A percentile compares a stretch with the other conserved stretches of the same genome.
phyloP scores from a whole-genome alignment of 2,113 vertebrate species.

The Cyprinus carpio region DNA sequence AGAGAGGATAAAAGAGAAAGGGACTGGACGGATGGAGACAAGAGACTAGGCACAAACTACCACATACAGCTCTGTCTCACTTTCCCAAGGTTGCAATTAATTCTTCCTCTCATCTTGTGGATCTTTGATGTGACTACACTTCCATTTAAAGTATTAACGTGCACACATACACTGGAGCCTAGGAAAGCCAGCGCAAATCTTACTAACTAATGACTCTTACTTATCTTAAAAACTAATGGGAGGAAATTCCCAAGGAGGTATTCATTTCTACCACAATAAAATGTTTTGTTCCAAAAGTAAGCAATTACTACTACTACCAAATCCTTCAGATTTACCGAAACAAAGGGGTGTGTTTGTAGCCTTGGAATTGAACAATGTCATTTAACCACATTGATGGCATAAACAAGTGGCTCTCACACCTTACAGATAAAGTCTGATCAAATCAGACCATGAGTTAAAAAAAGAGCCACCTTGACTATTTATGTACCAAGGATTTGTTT shows the following conservation, averaged over 20 bases:
- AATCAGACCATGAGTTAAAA: neutral
- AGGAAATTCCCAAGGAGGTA: conserved; percentile 31
- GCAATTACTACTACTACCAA: neutral
- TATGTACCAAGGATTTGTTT: neutral
- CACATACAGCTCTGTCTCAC: conserved; percentile 19
- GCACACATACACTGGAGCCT: conserved; percentile 20
- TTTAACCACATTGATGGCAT: conserved; percentile 19
- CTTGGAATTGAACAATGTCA: neutral
- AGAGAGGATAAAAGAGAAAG: conserved; percentile 4
- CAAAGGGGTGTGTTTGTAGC: neutral
- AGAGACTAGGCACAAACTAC: neutral
- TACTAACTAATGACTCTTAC: conserved; percentile 32
- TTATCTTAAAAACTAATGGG: conserved; percentile 13
- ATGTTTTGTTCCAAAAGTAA: conserved; percentile 10
- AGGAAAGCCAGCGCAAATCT: conserved; percentile 29
- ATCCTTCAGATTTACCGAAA: conserved; percentile 6
- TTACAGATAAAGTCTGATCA: neutral
- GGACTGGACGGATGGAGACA: neutral
- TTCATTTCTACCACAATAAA: conserved; percentile 24
- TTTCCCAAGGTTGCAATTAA: conserved; percentile 48
- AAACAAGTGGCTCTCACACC: neutral
- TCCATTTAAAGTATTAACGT: conserved; percentile 44
- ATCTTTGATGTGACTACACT: conserved; percentile 51
- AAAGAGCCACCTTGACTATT: neutral
- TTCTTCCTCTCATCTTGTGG: conserved; percentile 43